Conservation (phyloP, 2,797 vertebrate species). For the Spinus olivaceus region DNA sequence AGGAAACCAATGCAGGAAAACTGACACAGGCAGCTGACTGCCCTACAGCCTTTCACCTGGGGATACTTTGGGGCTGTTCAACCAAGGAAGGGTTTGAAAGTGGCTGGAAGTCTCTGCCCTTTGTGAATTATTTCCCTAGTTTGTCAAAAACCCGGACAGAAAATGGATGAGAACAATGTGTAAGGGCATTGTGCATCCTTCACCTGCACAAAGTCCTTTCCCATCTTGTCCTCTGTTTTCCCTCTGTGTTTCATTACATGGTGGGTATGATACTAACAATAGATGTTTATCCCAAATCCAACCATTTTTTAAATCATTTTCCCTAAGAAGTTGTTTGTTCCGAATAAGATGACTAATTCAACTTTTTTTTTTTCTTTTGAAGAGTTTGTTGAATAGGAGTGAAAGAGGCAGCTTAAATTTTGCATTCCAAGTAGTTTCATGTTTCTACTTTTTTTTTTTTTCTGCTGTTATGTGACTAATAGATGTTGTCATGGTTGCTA, state of each 20-base stretch:
- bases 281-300: background rate
- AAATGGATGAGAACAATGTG: background rate
- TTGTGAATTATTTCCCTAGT: background rate
- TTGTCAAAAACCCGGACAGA: background rate
- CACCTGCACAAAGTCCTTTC: background rate
- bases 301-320: background rate
- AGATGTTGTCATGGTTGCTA: background rate
- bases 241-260: background rate
- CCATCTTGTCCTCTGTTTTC: background rate
- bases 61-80: background rate
- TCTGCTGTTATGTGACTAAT: background rate
- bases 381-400: background rate
- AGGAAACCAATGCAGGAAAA: background rate
- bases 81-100: background rate
- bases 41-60: background rate
- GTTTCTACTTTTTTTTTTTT: background rate
- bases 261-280: background rate
- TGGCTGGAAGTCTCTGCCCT: background rate
- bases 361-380: background rate
- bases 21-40: fast-evolving
- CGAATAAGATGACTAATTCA: background rate
- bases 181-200: background rate
- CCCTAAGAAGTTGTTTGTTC: background rate
- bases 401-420: background rate
- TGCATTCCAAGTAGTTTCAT: background rate